Evolutionary conservation across 2,113 vertebrate species (phyloP).

Genomic region (Peromyscus maniculatus): DNA sequence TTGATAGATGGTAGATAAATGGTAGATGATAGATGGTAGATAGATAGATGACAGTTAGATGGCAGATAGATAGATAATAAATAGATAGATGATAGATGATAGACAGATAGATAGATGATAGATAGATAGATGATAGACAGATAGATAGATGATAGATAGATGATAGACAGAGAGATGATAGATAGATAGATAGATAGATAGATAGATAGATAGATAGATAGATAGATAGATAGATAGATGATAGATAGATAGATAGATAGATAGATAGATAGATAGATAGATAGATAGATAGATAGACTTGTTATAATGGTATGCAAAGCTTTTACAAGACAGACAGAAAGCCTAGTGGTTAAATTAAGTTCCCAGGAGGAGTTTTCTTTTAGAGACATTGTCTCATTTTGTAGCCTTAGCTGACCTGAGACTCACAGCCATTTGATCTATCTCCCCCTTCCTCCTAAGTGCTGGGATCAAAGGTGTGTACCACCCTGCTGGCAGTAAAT

Average conservation of each 20-base stretch:
- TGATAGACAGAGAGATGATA: accelerated
- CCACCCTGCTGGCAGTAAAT: not conserved
- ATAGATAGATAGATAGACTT: not conserved
- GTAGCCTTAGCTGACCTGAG: not conserved
- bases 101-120: not conserved
- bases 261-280: not conserved
- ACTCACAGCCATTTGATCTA: not conserved
- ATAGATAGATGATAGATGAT: not conserved
- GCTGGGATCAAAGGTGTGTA: not conserved
- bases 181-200: not conserved
- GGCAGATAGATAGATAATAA: not conserved
- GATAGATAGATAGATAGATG: not conserved
- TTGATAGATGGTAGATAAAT: too few relatives aligned
- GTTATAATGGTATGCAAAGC: not conserved
- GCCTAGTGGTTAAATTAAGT: not conserved
- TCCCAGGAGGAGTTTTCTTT: not conserved
- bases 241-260: not conserved
- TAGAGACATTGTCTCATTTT: not conserved
- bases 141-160: too few relatives aligned
- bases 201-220: not conserved
- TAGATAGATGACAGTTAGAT: too few relatives aligned
- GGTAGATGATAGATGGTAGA: too few relatives aligned
- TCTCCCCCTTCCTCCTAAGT: not conserved
- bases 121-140: too few relatives aligned
- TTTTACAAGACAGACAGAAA: not conserved